Conservation (phyloP, 2,113 vertebrate genomes). For the Gavialis gangeticus region DNA sequence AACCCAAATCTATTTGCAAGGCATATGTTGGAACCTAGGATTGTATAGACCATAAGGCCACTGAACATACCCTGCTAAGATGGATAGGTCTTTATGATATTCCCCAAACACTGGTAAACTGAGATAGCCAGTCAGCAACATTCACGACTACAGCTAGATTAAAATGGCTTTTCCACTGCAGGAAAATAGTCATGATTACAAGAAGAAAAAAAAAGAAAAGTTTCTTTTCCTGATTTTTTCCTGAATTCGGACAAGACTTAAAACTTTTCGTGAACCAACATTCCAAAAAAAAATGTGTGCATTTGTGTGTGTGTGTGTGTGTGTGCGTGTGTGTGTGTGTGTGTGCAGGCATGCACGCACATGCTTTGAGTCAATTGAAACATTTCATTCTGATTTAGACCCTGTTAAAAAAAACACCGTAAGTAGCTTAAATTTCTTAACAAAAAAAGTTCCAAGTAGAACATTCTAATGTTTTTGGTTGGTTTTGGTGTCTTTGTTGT, state of each 20-base stretch:
- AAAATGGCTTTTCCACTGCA: no score
- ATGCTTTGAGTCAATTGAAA: no score
- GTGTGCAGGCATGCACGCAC: no score
- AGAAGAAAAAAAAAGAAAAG: no score
- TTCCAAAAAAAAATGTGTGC: no score
- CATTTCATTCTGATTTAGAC: background rate
- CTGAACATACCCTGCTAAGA: accelerated
- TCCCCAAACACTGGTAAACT: background rate
- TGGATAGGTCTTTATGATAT: background rate
- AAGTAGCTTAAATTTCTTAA: background rate
- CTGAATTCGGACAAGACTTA: no score
- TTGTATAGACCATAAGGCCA: background rate
- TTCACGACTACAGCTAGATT: background rate
- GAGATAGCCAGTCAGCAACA: background rate
- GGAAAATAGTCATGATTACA: no score
- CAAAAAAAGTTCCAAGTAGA: background rate
- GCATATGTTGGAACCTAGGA: background rate
- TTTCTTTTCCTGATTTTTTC: no score
- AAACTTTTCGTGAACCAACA: no score
- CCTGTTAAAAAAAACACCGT: accelerated
- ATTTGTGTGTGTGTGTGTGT: no score
- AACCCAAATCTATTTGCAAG: background rate
- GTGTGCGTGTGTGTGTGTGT: no score
- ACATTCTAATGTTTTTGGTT: background rate
- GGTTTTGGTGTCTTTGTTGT: background rate